Evolutionary conservation across 2,888 invertebrate genomes (phyloP).

Genomic region (Esperia sulphurella): DNA sequence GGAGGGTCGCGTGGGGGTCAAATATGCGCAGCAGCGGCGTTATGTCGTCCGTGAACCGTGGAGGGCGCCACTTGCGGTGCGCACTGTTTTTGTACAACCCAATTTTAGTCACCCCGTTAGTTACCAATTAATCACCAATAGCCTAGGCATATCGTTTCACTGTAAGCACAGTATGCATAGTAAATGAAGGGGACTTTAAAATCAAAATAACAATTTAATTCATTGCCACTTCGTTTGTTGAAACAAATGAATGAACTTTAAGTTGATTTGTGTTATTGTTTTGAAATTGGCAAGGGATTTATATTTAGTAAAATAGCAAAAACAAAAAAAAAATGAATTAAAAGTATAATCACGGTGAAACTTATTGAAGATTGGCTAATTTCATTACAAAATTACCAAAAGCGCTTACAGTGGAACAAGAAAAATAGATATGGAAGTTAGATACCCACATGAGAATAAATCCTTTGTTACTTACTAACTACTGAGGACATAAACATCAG

Average conservation of each 20-base stretch:
- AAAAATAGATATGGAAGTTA: constrained; percentile 10
- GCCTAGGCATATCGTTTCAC: not conserved
- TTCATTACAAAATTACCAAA: too few relatives aligned
- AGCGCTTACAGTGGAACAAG: constrained; percentile 1
- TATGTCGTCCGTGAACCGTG: constrained; percentile 88
- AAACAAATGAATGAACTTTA: too few relatives aligned
- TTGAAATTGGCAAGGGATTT: too few relatives aligned
- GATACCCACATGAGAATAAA: constrained; percentile 14
- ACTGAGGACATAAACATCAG: constrained; percentile 8
- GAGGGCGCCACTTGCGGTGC: constrained; percentile 91
- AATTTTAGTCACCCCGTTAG: constrained; percentile 46
- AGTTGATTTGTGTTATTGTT: too few relatives aligned
- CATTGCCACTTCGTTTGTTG: too few relatives aligned
- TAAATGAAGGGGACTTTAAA: too few relatives aligned
- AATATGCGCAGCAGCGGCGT: constrained; percentile 87
- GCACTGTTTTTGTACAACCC: constrained; percentile 76
- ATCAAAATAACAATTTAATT: too few relatives aligned
- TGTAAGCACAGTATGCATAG: too few relatives aligned
- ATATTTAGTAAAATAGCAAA: too few relatives aligned
- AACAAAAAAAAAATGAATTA: too few relatives aligned
- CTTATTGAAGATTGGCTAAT: too few relatives aligned
- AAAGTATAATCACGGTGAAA: too few relatives aligned
- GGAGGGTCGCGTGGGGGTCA: constrained; percentile 83
- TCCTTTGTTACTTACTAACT: constrained; percentile 35
- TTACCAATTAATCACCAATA: constrained; percentile 27